These are phyloP conservation scores for Corythornis leucogaster DNA, from an alignment of 2,797 vertebrate genomes.

Conservation along the genomic window DNA sequence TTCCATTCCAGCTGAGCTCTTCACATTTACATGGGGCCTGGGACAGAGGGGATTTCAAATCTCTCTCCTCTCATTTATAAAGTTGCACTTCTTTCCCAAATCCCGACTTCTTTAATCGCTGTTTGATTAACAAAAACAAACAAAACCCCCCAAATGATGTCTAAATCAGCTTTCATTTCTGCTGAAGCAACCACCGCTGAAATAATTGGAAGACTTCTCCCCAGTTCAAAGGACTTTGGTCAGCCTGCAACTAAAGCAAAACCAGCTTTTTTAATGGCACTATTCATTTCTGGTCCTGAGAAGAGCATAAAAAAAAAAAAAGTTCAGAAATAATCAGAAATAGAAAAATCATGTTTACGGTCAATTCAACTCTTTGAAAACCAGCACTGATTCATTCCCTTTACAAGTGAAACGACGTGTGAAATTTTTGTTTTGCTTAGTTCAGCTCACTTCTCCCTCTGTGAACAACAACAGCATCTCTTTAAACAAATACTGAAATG, in stretches of 20 bases:
- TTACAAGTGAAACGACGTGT: not conserved
- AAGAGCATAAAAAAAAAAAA: not conserved
- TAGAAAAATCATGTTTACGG: not conserved
- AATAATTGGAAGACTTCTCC: not conserved
- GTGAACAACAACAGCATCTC: not conserved
- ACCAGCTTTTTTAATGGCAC: not conserved
- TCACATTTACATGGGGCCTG: not conserved
- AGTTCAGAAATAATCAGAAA: not conserved
- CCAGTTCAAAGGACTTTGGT: not conserved
- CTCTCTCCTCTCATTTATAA: not conserved
- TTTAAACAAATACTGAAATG: not conserved
- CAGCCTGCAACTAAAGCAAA: not conserved
- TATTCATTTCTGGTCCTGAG: not conserved
- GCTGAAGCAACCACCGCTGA: not conserved
- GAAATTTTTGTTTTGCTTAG: not conserved
- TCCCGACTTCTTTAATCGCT: not conserved
- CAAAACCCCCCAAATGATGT: not conserved
- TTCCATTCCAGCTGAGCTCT: constrained; percentile 46
- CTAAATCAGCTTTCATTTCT: not conserved
- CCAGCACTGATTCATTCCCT: not conserved
- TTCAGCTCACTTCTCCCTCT: not conserved
- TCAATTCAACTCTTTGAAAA: not conserved
- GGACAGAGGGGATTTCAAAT: not conserved
- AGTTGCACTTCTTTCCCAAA: not conserved
- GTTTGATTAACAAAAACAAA: not conserved